Base-by-base conservation (phyloP, 1,140 invertebrate genomes). In the Linepithema humile region DNA sequence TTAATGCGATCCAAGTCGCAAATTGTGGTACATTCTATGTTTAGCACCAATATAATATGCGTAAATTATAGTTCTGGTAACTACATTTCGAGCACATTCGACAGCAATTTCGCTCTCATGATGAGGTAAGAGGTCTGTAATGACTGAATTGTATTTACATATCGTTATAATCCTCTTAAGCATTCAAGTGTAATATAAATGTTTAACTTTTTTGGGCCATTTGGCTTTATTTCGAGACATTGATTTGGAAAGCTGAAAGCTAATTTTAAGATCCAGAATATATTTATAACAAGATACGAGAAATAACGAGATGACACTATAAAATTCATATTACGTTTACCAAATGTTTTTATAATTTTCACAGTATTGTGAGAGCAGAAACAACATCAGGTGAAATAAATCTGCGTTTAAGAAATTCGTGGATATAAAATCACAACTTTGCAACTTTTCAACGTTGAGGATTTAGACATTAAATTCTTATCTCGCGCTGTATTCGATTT, bases 161-260 rank as follows among this genome's bases (percentile, higher is more conserved):
- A 6, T 60, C 35, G 40, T 74, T 73, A 73, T 35, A 17, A 60
- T 74, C 10, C 32, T 15, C 5, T 60, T 74, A 29, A 74, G 23
- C 35, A 29, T 59, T 74, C 17, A 29, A 2, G 2, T 38, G 20
- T 72, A 12, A 53, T 35, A 15, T 72, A 55, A 55, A 7, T 55
- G 0, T 35, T 72, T 17, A 72, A 72, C 29, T 72, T n/a, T n/a
- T n/a, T n/a, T 48, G 17, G 7, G 17, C 12, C 26, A 12, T 70
- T 70, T 26, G 50, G n/a, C 43, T 35, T 53, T 53, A 50, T 32
- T 65, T 23, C n/a, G 35, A 70, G 5, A 23, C 9, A 26, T 55
- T n/a, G n/a, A n/a, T n/a, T n/a, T n/a, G n/a, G n/a, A n/a, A n/a
- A n/a, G n/a, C n/a, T n/a, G n/a, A n/a, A n/a, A n/a, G n/a, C n/a